phyloP scores from a whole-genome alignment of 2,888 invertebrate genomes.

The Philonicus albiceps region DNA sequence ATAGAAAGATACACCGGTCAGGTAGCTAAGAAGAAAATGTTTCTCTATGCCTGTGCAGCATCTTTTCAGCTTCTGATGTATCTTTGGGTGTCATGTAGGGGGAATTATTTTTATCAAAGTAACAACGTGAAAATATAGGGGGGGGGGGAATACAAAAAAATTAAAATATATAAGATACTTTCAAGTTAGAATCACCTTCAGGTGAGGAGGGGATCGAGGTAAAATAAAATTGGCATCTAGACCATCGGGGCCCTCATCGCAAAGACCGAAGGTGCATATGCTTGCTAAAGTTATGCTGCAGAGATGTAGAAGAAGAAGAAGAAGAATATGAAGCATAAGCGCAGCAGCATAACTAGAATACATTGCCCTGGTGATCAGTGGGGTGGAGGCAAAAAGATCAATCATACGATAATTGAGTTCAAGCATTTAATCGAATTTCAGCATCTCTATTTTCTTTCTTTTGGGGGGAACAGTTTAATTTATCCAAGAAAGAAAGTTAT shows the following conservation, averaged over 20 bases:
- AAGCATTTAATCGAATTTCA: background rate
- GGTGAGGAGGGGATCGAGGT: too few species aligned
- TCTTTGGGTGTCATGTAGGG: background rate
- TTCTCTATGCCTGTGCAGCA: background rate
- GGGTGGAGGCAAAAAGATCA: background rate
- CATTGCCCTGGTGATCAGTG: background rate
- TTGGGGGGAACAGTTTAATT: background rate
- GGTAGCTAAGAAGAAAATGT: background rate
- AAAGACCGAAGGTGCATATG: background rate
- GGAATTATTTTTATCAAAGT: background rate
- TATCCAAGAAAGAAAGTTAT: background rate
- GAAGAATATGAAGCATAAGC: background rate
- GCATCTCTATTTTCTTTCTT: background rate
- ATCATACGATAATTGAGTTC: background rate
- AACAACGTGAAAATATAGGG: background rate
- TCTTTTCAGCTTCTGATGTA: background rate
- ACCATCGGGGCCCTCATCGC: background rate
- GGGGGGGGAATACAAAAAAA: background rate
- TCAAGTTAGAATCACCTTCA: background rate
- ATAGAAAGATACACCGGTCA: too few species aligned
- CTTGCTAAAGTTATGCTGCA: background rate
- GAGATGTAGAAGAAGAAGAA: background rate
- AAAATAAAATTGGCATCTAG: background rate
- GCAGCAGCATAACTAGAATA: background rate
- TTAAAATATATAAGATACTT: background rate